Evolutionary conservation across 2,113 vertebrate genomes (phyloP).

Genomic region (Laticauda colubrina): DNA sequence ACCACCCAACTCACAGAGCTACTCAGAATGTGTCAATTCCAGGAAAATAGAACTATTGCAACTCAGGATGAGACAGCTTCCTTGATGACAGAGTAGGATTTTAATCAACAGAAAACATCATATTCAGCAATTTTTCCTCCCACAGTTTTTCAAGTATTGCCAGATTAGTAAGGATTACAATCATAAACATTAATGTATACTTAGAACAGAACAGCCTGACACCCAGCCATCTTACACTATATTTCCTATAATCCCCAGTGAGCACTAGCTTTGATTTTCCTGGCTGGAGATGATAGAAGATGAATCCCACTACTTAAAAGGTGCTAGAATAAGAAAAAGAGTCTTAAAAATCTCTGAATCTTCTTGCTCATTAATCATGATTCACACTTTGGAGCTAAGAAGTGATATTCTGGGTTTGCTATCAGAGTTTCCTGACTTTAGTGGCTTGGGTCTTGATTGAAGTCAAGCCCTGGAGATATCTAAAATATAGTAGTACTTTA

Average conservation of each 20-base stretch:
- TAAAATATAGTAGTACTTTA: not conserved
- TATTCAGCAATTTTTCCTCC: not conserved
- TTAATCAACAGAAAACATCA: not conserved
- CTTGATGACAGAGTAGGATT: not conserved
- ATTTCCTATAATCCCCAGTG: not conserved
- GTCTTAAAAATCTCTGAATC: not conserved
- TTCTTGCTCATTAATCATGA: not conserved
- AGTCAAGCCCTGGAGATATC: not conserved
- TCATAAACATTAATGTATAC: not conserved
- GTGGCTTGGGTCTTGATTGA: not conserved
- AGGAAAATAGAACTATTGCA: not conserved
- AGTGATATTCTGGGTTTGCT: not conserved
- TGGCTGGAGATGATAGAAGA: not conserved
- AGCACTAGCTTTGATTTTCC: not conserved
- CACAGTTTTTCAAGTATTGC: not conserved
- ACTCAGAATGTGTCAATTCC: not conserved
- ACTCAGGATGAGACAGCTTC: not conserved
- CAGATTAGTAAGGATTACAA: not conserved
- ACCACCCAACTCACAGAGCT: not conserved
- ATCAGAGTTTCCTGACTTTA: not conserved
- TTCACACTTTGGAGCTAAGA: not conserved
- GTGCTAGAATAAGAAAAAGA: not conserved
- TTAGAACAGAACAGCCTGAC: not conserved
- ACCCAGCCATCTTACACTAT: not conserved
- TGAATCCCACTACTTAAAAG: not conserved